Conservation (phyloP, 2,888 invertebrate genomes). For the Hypena proboscidalis region DNA sequence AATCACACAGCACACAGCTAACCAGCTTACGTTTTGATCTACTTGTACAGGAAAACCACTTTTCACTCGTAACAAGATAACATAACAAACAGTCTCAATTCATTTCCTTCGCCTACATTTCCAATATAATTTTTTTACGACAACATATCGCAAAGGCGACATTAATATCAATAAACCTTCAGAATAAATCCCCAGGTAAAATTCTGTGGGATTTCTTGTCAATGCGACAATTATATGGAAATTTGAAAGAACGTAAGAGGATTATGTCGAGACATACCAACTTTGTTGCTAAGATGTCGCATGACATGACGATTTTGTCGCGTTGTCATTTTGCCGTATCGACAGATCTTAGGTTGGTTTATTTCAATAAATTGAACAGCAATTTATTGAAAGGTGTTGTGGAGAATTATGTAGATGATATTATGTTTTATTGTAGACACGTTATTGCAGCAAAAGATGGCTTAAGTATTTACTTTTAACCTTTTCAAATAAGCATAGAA, state of each 20-base stretch:
- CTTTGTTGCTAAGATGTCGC: conserved; percentile 5
- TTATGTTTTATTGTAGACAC: too few species aligned
- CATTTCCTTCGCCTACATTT: conserved; percentile 4
- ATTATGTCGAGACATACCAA: conserved; percentile 37
- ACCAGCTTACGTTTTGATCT: too few species aligned
- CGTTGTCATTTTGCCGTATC: conserved; percentile 4
- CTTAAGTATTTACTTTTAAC: too few species aligned
- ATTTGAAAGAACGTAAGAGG: conserved; percentile 50
- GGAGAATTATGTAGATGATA: too few species aligned
- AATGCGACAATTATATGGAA: conserved; percentile 53
- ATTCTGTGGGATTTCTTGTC: conserved; percentile 24
- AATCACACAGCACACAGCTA: too few species aligned
- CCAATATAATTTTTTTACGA: conserved; percentile 12
- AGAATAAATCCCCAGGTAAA: conserved; percentile 28
- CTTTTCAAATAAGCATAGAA: too few species aligned
- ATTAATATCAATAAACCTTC: conserved; percentile 28
- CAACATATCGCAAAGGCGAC: conserved; percentile 9
- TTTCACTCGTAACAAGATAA: too few species aligned
- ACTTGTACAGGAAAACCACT: too few species aligned
- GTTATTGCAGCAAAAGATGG: too few species aligned
- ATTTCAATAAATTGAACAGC: too few species aligned
- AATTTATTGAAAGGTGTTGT: too few species aligned
- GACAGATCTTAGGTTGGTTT: too few species aligned
- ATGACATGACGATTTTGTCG: conserved; percentile 12
- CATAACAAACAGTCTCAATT: not conserved